phyloP scores from a whole-genome alignment of 2,113 vertebrate genomes.

The Anolis sagrei region DNA sequence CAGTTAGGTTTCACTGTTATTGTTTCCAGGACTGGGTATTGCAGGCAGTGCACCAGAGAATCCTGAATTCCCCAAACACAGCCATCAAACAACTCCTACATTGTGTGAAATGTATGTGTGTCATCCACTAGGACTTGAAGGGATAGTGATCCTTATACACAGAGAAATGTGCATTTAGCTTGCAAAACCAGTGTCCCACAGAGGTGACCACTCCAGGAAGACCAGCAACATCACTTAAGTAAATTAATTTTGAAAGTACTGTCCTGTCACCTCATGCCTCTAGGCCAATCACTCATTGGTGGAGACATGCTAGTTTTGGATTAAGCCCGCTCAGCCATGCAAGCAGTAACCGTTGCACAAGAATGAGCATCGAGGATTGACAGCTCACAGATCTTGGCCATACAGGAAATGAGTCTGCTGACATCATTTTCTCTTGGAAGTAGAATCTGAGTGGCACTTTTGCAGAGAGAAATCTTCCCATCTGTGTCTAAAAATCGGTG shows the following conservation, averaged over 20 bases:
- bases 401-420: constrained; percentile 77
- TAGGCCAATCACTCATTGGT: constrained; percentile 82
- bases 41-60: constrained; percentile 24
- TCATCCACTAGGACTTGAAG: constrained; percentile 58
- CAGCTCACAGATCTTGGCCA: constrained; percentile 81
- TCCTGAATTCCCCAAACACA: constrained; percentile 30
- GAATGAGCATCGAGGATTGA: constrained; percentile 84
- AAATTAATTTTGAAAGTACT: constrained; percentile 94
- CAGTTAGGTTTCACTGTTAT: not conserved
- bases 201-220: constrained; percentile 77
- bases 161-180: constrained; percentile 80
- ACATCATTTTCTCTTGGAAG: constrained; percentile 78
- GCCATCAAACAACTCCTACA: constrained; percentile 32
- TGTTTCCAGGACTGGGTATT: constrained; percentile 29
- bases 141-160: constrained; percentile 69
- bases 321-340: constrained; percentile 92
- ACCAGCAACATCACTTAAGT: constrained; percentile 84
- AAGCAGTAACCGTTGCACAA: constrained; percentile 80
- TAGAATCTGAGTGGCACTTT: constrained; percentile 69
- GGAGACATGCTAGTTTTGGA: constrained; percentile 78
- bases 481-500: constrained; percentile 56
- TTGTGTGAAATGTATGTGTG: constrained; percentile 57
- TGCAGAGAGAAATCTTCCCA: constrained; percentile 53
- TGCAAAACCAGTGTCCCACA: constrained; percentile 79
- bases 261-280: constrained; percentile 88